phyloP scores from a whole-genome alignment of 1,140 invertebrate species.

The Drosophila rhopaloa region DNA sequence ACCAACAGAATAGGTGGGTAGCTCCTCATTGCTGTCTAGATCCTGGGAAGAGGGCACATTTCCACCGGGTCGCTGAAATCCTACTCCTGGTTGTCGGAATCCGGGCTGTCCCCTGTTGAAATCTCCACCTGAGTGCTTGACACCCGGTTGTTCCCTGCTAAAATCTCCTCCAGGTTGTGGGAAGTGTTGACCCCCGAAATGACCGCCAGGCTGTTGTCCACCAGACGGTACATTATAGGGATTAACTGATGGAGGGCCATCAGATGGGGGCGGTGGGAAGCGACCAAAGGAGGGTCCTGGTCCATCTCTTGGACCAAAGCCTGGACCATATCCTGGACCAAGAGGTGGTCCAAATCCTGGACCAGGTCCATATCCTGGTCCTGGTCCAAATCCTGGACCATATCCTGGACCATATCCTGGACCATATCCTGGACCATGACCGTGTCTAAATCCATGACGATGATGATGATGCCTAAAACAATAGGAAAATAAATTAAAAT shows the following conservation, averaged over 20 bases:
- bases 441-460: constrained; percentile 6
- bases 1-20: too few relatives aligned
- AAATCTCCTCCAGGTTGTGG: constrained; percentile 3
- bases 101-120: constrained; percentile 7
- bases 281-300: not conserved
- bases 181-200: not conserved
- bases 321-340: too few relatives aligned
- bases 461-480: constrained; percentile 9
- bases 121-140: constrained; percentile 12
- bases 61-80: not conserved
- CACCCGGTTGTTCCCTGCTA: constrained; percentile 3
- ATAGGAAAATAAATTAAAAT: not conserved
- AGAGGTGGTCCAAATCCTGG: too few relatives aligned
- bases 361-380: too few relatives aligned
- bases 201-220: constrained; percentile 8
- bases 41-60: not conserved
- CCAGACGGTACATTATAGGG: not conserved
- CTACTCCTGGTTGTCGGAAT: not conserved
- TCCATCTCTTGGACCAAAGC: too few relatives aligned
- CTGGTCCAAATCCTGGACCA: too few relatives aligned
- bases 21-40: too few relatives aligned
- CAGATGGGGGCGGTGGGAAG: not conserved
- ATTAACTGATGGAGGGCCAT: not conserved
- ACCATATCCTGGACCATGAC: not conserved
- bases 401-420: too few relatives aligned